Evolutionary conservation across 2,888 invertebrate species (phyloP).

Genomic region (Drosophila meridiana): DNA sequence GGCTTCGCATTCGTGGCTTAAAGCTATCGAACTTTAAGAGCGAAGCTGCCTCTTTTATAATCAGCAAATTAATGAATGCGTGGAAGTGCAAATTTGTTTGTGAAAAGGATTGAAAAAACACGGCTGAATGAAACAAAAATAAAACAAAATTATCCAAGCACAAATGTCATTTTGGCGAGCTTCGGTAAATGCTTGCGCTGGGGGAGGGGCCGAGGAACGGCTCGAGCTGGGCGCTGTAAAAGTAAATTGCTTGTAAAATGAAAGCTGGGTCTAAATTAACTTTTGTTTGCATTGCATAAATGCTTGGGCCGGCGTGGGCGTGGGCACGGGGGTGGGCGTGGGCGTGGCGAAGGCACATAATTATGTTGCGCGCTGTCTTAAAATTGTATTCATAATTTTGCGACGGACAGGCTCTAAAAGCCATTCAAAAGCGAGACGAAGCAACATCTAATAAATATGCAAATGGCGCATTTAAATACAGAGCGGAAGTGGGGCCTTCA

Average conservation of each 20-base stretch:
- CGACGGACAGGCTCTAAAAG: slow-evolving; percentile 29
- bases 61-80: slow-evolving; percentile 72
- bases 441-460: slow-evolving; percentile 77
- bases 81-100: slow-evolving; percentile 73
- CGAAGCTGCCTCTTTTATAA: slow-evolving; percentile 32
- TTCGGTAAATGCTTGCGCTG: slow-evolving; percentile 31
- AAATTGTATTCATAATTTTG: slow-evolving; percentile 70
- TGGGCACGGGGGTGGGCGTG: slow-evolving; percentile 8
- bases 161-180: slow-evolving; percentile 48
- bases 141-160: slow-evolving; percentile 27
- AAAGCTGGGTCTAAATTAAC: slow-evolving; percentile 81
- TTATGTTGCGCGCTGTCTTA: slow-evolving; percentile 80
- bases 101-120: slow-evolving; percentile 55
- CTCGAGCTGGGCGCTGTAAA: slow-evolving; percentile 23
- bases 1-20: slow-evolving; percentile 22
- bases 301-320: slow-evolving; percentile 23
- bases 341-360: slow-evolving; percentile 57
- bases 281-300: slow-evolving; percentile 81
- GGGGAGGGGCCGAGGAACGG: slow-evolving; percentile 8
- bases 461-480: slow-evolving; percentile 77
- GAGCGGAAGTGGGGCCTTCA: slow-evolving; percentile 30
- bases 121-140: slow-evolving; percentile 32
- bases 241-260: slow-evolving; percentile 82
- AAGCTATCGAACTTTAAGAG: slow-evolving; percentile 37
- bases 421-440: slow-evolving; percentile 30